A percentile compares a stretch with the other conserved stretches of the same genome.
phyloP scores from a whole-genome alignment of 2,113 vertebrate species.

The Jacana jacana region DNA sequence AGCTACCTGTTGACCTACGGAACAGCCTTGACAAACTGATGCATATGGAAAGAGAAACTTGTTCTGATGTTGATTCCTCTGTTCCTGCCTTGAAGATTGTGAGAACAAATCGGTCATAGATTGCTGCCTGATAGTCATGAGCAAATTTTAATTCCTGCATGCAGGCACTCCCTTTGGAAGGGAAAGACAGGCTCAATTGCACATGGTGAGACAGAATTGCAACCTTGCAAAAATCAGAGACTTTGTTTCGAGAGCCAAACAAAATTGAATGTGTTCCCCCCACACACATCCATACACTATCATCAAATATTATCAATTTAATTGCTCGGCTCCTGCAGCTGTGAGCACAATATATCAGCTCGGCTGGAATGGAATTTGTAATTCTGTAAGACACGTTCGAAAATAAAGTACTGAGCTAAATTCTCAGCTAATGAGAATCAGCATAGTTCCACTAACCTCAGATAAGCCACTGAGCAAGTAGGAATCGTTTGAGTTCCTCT shows the following conservation, averaged over 20 bases:
- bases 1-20: background rate
- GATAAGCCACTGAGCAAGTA: conserved; percentile 52
- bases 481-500: conserved; percentile 2
- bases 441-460: conserved; percentile 47
- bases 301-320: conserved; percentile 68
- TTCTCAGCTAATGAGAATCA: conserved; percentile 54
- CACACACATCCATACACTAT: conserved; percentile 33
- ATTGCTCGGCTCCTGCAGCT: conserved; percentile 56
- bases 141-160: conserved; percentile 48
- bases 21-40: background rate
- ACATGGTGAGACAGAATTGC: conserved; percentile 32
- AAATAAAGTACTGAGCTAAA: conserved; percentile 44
- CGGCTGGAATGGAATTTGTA: conserved; percentile 42
- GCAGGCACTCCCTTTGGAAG: conserved; percentile 63
- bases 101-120: conserved; percentile 62
- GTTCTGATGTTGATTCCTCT: background rate
- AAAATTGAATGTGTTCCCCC: conserved; percentile 58
- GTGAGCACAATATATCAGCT: conserved; percentile 52
- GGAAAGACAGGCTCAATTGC: conserved; percentile 19
- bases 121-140: conserved; percentile 46
- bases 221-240: conserved; percentile 58
- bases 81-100: conserved; percentile 50
- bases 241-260: conserved; percentile 54
- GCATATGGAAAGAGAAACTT: conserved; percentile 30
- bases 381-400: background rate